Conservation (phyloP, 1,140 invertebrate species). For the Camponotus floridanus region DNA sequence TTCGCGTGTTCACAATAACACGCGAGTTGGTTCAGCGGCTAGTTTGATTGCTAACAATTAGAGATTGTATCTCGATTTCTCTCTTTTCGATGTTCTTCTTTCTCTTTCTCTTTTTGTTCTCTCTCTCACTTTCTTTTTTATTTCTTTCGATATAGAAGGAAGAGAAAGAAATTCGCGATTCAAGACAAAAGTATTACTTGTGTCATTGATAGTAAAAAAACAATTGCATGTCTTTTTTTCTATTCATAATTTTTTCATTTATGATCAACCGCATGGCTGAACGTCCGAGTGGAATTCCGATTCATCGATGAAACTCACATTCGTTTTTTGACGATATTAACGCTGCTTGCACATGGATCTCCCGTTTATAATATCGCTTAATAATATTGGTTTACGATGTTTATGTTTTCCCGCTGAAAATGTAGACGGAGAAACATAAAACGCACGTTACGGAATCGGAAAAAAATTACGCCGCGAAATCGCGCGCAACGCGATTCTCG, state of each 20-base stretch:
- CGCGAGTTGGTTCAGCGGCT: conserved; percentile 49
- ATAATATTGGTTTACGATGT: too few species aligned
- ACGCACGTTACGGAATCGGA: not conserved
- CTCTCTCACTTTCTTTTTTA: not conserved
- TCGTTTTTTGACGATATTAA: not conserved
- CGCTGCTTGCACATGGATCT: not conserved
- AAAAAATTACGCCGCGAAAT: conserved; percentile 15
- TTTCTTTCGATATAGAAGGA: conserved; percentile 5
- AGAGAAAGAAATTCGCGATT: conserved; percentile 34
- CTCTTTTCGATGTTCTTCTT: conserved; percentile 15
- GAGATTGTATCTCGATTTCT: conserved; percentile 74
- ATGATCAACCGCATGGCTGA: not conserved
- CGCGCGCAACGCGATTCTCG: conserved; percentile 19
- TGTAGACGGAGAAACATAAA: conserved; percentile 19
- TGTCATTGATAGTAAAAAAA: not conserved
- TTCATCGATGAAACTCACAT: not conserved
- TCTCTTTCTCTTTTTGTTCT: conserved; percentile 22
- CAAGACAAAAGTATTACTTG: conserved; percentile 14
- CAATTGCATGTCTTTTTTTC: conserved; percentile 4
- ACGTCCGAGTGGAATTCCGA: not conserved
- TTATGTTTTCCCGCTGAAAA: not conserved
- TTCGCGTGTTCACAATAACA: conserved; percentile 29
- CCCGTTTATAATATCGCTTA: not conserved
- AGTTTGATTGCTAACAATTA: conserved; percentile 73
- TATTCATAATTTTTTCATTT: conserved; percentile 32